Evolutionary conservation across 2,797 vertebrate species (phyloP), one percentile per base, ranked within the genome.

Genomic region (Hybognathus amarus): DNA sequence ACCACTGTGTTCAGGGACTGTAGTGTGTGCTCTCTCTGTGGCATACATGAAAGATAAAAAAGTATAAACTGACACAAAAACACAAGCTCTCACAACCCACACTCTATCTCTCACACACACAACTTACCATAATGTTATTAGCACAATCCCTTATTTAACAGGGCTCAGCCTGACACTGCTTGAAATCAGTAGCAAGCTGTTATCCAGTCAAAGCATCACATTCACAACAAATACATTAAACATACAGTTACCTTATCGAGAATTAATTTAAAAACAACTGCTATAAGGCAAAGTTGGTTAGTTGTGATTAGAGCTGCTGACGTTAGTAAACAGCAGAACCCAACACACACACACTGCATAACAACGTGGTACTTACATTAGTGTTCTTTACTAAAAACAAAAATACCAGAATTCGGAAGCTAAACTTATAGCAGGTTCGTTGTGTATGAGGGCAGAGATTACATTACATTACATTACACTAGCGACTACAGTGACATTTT

Each of bases 41-140:
- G 50, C 80, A 73, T 33, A 11, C 20, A 82, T 24, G 59, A 66
- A 27, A 40, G 10, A 15, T 67, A 63, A 38, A 81, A n/a, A 24
- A n/a, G 61, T n/a, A 80, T n/a, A 77, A 59, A 83, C 24, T 6
- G 56, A 54, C 56, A 63, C 76, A 82, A 85, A 82, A 69, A 84
- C 47, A 70, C 38, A 63, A 75, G 82, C 82, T 87, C 30, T 13
- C 40, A 27, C 54, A 63, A 87, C 40, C 4, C 59, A 30, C 75
- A 30, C 54, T 9, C 45, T 68, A 17, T 45, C 12, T 45, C 12
- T 17, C 36, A 36, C 5, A 36, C 5, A 36, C 36, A 36, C 17
- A 68, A 52, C 77, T 22, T 45, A 73, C 86, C 77, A 24, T 93
- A 93, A 93, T 91, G 90, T 89, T 89, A 93, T 93, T 92, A 93